Base-by-base conservation (phyloP, 30 jellyfish, hydroid and myxozoan species). In the Hydra vulgaris region DNA sequence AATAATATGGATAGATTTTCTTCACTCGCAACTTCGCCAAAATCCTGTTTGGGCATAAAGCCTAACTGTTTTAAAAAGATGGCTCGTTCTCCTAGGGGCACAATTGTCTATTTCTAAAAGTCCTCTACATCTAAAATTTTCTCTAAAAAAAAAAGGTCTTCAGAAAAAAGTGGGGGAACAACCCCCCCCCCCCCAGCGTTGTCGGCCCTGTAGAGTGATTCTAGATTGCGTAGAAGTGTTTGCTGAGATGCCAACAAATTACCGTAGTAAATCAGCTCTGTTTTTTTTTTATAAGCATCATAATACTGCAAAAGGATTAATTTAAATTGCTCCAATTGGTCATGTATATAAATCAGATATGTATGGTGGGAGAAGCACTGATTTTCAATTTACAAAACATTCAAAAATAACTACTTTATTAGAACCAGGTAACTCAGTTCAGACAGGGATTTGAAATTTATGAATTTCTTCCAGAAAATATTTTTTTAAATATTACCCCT, bases 341-440 rank as follows among this genome's bases (percentile, higher is more conserved):
- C 81, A 81, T 20, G 40, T 83, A 12, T 88, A 87, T 87, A 53
- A 76, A 16, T 88, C 96, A 16, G 83, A 86, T 72, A 56, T 54
- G 16, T 88, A 88, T 83, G 94, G 95, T n/a, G 94, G 95, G 15
- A 84, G 93, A 26, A 83, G n/a, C n/a, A n/a, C n/a, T n/a, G n/a
- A n/a, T n/a, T n/a, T n/a, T n/a, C n/a, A n/a, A n/a, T n/a, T n/a
- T n/a, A n/a, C n/a, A 40, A 40, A 40, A 40, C 8, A 3, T 40
- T 40, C 61, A 40, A 40, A 40, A 40, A 40, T 3, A 40, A 40
- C 12, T 40, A 40, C 5, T 12, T 40, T 40, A 40, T 40, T 40
- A 12, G 5, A 40, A 40, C 61, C 5, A 40, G 61, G 61, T 12
- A 12, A 40, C 61, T 40, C 61, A 40, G 61, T 5, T 40, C 5